Conservation (phyloP, 2,888 invertebrate species). For the Agonopterix heracliana region DNA sequence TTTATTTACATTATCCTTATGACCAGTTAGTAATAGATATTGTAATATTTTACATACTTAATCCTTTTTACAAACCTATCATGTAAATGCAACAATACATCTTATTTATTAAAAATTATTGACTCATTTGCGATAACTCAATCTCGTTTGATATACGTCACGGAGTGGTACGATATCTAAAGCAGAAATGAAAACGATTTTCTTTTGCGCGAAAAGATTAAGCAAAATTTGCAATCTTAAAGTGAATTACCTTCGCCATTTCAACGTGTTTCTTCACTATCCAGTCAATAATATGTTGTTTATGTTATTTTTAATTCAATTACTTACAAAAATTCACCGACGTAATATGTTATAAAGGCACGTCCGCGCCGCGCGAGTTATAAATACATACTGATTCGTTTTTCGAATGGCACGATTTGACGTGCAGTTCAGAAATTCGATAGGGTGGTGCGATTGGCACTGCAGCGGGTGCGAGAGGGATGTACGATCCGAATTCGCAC, state of each 20-base stretch:
- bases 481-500: constrained; percentile 18
- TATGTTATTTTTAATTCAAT: constrained; percentile 36
- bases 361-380: constrained; percentile 45
- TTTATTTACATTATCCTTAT: no score
- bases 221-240: constrained; percentile 3
- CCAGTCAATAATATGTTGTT: constrained; percentile 24
- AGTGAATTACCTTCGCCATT: constrained; percentile 59
- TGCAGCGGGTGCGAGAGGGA: constrained; percentile 34
- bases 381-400: constrained; percentile 58
- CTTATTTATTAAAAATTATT: not conserved
- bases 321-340: constrained; percentile 49
- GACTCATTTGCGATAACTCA: not conserved
- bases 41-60: no score
- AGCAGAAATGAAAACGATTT: constrained; percentile 25
- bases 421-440: constrained; percentile 51
- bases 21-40: no score
- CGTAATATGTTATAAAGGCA: constrained; percentile 21
- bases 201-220: constrained; percentile 7
- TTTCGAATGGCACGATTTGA: constrained; percentile 13
- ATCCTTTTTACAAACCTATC: no score
- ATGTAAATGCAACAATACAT: no score
- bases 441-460: constrained; percentile 37
- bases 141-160: constrained; percentile 34
- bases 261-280: constrained; percentile 24
- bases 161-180: constrained; percentile 42